Evolutionary conservation across 1,140 invertebrate species (phyloP), one percentile per base, ranked within the genome.

Genomic region (Cyclina sinensis): DNA sequence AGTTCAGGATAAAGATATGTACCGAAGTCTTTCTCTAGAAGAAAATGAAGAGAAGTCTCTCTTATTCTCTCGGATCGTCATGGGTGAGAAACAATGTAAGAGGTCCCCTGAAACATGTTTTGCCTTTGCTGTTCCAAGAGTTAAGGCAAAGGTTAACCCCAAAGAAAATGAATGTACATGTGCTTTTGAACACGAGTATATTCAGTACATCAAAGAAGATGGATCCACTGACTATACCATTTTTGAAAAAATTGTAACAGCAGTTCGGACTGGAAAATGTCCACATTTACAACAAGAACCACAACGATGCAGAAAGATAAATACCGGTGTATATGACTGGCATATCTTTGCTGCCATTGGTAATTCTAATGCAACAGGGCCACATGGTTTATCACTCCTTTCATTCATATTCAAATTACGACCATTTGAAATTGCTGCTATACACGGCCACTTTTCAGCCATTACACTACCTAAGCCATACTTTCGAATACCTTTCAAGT

Each of bases 121-220:
- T n/a, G n/a, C n/a, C n/a, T n/a, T n/a, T n/a, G n/a, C n/a, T n/a
- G n/a, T n/a, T n/a, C n/a, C n/a, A n/a, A n/a, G n/a, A n/a, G n/a
- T n/a, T n/a, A n/a, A n/a, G n/a, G n/a, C n/a, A n/a, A n/a, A n/a
- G n/a, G n/a, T n/a, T n/a, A n/a, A n/a, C n/a, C n/a, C n/a, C n/a
- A n/a, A n/a, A n/a, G n/a, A n/a, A n/a, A n/a, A n/a, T n/a, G 16
- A 70, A 32, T 70, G 65, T 39, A 70, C 32, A 1, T 70, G 65
- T 70, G 65, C 65, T 7, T 70, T 37, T 18, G 32, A 70, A 37
- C 65, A 70, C 14, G 65, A 70, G 32, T 70, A 70, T 70, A 37
- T 70, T 16, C 21, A 7, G 65, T 70, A 70, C 27, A 27, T 70
- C 1, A 70, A 70, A 37, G 65, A 70, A 35, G 65, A 70, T 39